Conservation (phyloP, 2,888 invertebrate species). For the Mythimna vitellina region DNA sequence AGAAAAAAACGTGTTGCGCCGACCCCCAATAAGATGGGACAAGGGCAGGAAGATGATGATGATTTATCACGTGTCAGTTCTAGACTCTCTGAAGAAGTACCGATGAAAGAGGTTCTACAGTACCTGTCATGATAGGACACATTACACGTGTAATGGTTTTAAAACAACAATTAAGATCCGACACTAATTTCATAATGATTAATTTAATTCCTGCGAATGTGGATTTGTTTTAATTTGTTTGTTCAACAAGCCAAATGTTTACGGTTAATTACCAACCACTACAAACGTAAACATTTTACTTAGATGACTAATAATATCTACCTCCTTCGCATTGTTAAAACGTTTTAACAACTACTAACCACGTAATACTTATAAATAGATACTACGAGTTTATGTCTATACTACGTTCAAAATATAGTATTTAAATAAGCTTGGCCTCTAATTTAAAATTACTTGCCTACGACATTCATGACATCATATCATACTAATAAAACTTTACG, state of each 20-base stretch:
- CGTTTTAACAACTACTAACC: slow-evolving; percentile 21
- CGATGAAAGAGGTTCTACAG: too few species aligned
- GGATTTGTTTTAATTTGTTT: too few species aligned
- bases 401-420: slow-evolving; percentile 21
- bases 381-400: slow-evolving; percentile 1
- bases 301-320: slow-evolving; percentile 35
- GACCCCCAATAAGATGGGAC: too few species aligned
- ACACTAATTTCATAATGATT: neutral
- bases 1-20: too few species aligned
- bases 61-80: too few species aligned
- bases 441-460: slow-evolving; percentile 43
- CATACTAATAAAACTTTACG: slow-evolving; percentile 12
- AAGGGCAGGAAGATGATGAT: too few species aligned
- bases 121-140: too few species aligned
- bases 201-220: neutral
- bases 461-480: slow-evolving; percentile 54
- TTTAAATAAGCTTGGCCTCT: slow-evolving; percentile 14
- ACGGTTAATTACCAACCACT: neutral
- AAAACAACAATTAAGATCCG: neutral
- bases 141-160: neutral
- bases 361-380: slow-evolving; percentile 57
- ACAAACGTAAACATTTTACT: slow-evolving; percentile 30
- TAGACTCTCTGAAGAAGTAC: too few species aligned
- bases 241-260: too few species aligned
- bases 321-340: slow-evolving; percentile 38